Percentiles rank a stretch among this genome's conserved stretches.
phyloP scores from a whole-genome alignment of 2,797 vertebrate species.

The Ambastaia sidthimunki region DNA sequence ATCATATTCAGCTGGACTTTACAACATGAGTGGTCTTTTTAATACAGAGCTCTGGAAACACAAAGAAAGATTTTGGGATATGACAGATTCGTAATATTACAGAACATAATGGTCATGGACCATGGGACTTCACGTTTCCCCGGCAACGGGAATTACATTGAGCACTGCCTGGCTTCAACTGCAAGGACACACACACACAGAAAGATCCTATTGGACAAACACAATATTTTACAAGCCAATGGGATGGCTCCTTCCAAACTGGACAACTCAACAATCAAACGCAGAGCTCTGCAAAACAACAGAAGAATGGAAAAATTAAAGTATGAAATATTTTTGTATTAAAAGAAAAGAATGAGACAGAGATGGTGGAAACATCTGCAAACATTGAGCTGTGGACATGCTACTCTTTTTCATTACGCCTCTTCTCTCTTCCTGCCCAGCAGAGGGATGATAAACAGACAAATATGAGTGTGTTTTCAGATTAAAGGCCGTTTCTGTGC shows the following conservation, averaged over 20 bases:
- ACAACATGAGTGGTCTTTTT: background rate
- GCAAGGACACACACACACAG: constrained; percentile 31
- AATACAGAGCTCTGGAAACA: background rate
- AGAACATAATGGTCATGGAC: constrained; percentile 12
- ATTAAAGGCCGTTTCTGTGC: constrained; percentile 65
- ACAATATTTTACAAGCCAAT: background rate
- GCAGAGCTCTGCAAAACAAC: constrained; percentile 17
- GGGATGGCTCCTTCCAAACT: background rate
- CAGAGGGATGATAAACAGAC: constrained; percentile 4
- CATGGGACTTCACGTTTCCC: constrained; percentile 15
- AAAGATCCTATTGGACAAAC: constrained; percentile 29
- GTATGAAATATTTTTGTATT: constrained; percentile 61
- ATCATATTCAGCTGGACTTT: background rate
- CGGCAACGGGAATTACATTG: constrained; percentile 27
- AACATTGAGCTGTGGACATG: constrained; percentile 40
- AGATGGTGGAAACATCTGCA: background rate
- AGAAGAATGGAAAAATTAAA: constrained; percentile 9
- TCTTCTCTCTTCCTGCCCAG: constrained; percentile 52
- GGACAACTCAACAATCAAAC: background rate
- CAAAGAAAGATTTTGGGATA: background rate
- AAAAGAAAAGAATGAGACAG: constrained; percentile 28
- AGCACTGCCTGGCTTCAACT: constrained; percentile 19
- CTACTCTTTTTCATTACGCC: constrained; percentile 18
- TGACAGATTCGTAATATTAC: background rate
- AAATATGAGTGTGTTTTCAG: constrained; percentile 28